These are phyloP conservation scores for Callyntrura sp. DNA, from an alignment of 2,888 invertebrate species.

Conservation along the genomic window DNA sequence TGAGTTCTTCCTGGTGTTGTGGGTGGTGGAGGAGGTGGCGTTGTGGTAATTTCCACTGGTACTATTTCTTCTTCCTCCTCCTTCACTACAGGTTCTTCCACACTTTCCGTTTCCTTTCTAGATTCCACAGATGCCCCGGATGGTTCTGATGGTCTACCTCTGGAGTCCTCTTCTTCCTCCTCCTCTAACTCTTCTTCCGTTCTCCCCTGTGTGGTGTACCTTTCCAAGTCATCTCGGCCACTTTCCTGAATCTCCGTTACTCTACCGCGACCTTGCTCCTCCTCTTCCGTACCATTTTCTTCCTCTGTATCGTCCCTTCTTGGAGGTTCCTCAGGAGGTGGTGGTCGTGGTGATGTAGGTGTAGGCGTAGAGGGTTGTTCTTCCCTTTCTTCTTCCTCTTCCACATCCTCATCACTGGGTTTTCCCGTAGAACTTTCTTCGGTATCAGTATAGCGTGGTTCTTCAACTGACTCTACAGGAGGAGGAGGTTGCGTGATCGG, in stretches of 20 bases:
- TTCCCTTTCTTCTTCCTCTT: conserved; percentile 50
- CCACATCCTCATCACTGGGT: conserved; percentile 48
- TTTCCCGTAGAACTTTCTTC: conserved; percentile 27
- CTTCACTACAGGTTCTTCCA: conserved; percentile 40
- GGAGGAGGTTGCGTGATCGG: neutral
- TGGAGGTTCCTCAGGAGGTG: neutral
- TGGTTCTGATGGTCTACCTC: neutral
- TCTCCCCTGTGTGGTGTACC: conserved; percentile 69
- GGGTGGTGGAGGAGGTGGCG: conserved; percentile 7
- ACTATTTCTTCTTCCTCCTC: conserved; percentile 58
- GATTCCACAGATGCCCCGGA: conserved; percentile 16
- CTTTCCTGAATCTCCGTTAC: conserved; percentile 81
- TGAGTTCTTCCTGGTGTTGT: neutral
- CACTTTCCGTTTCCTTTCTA: conserved; percentile 41
- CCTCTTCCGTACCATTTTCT: conserved; percentile 55
- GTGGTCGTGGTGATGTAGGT: neutral
- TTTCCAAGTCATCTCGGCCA: conserved; percentile 81
- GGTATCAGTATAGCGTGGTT: conserved; percentile 26
- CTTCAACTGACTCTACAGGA: neutral
- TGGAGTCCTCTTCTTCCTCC: conserved; percentile 47
- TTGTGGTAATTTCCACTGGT: conserved; percentile 54
- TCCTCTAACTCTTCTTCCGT: conserved; percentile 53
- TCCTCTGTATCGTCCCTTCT: conserved; percentile 9
- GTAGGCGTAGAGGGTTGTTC: conserved; percentile 41
- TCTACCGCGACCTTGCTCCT: conserved; percentile 32